These are phyloP conservation scores for Carollia perspicillata DNA, from an alignment of 2,113 vertebrate genomes.

Conservation along the genomic window DNA sequence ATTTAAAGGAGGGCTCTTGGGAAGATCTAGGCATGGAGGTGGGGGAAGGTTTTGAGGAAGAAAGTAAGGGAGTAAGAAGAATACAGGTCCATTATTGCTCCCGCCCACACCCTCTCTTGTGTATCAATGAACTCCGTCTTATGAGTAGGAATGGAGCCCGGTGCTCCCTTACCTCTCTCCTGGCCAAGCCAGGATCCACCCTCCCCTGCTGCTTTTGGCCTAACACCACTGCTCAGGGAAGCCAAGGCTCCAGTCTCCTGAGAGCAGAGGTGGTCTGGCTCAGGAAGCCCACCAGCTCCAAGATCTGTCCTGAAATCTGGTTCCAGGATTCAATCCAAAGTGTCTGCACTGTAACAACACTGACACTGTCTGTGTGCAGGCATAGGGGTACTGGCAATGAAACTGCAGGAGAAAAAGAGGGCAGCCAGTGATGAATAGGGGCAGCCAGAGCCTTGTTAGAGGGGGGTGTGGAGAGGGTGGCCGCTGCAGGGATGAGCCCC, in stretches of 20 bases:
- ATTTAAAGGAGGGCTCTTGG: not conserved
- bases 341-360: not conserved
- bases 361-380: not conserved
- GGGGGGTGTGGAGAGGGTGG: constrained; percentile 37
- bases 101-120: not conserved
- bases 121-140: not conserved
- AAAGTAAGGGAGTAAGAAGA: not conserved
- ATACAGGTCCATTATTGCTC: not conserved
- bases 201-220: not conserved
- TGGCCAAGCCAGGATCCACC: not conserved
- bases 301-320: constrained; percentile 10
- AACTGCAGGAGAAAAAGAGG: constrained; percentile 16
- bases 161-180: not conserved
- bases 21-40: not conserved
- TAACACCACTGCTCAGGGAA: not conserved
- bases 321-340: constrained; percentile 32
- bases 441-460: constrained; percentile 65
- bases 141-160: not conserved
- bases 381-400: not conserved
- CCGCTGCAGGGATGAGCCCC: constrained; percentile 34
- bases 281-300: not conserved
- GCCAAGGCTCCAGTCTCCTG: not conserved
- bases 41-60: not conserved
- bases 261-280: not conserved
- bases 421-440: constrained; percentile 67